These are phyloP conservation scores for Mesorhabditis sp. DNA, from an alignment of 2,888 invertebrate genomes.

Conservation along the genomic window DNA sequence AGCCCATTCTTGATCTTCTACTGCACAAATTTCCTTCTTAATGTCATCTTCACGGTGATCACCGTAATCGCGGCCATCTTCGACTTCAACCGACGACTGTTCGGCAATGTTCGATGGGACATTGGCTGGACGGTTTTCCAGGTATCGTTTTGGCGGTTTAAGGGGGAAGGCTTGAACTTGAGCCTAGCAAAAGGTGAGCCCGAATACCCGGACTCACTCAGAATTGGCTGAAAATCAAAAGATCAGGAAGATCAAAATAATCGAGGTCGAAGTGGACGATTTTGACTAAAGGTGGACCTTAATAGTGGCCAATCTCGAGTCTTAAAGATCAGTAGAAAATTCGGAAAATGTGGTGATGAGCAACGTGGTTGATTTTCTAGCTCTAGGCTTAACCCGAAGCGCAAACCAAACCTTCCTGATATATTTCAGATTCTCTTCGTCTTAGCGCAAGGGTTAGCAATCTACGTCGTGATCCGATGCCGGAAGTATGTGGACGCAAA, in stretches of 20 bases:
- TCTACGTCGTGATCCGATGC: slow-evolving; percentile 40
- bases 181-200: too few relatives aligned
- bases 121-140: slow-evolving; percentile 37
- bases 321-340: too few relatives aligned
- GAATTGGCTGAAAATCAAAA: too few relatives aligned
- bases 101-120: slow-evolving; percentile 39
- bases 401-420: not conserved
- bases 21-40: slow-evolving; percentile 39
- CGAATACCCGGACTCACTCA: too few relatives aligned
- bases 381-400: not conserved
- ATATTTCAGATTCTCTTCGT: slow-evolving; percentile 33
- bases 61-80: slow-evolving; percentile 32
- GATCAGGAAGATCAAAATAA: too few relatives aligned
- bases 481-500: slow-evolving; percentile 37
- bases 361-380: too few relatives aligned
- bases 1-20: slow-evolving; percentile 41
- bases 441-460: slow-evolving; percentile 36
- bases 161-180: too few relatives aligned
- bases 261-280: too few relatives aligned
- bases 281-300: too few relatives aligned
- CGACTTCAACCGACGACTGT: slow-evolving; percentile 34
- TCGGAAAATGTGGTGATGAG: too few relatives aligned
- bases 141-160: slow-evolving; percentile 14
- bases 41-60: slow-evolving; percentile 33
- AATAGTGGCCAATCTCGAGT: too few relatives aligned